Evolutionary conservation across 1,140 invertebrate species (phyloP).

Genomic region (Heliothis subflexa): DNA sequence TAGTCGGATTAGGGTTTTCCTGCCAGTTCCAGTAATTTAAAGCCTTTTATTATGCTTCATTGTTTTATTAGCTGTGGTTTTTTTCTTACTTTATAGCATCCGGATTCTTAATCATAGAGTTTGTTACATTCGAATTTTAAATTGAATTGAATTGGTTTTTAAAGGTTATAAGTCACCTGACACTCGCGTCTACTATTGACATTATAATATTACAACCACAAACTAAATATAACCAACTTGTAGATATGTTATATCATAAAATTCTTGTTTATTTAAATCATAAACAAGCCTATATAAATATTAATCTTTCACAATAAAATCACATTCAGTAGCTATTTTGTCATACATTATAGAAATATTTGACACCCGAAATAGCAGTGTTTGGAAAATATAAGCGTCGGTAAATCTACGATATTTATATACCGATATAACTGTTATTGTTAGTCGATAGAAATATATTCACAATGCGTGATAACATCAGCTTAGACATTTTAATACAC

Average conservation of each 20-base stretch:
- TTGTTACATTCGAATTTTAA: slow-evolving; percentile 6
- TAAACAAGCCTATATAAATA: slow-evolving; percentile 10
- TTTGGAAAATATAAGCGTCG: slow-evolving; percentile 10
- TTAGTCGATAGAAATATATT: slow-evolving; percentile 25
- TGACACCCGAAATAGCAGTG: slow-evolving; percentile 19
- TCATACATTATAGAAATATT: slow-evolving; percentile 33
- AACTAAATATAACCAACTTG: neutral
- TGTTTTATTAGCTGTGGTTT: slow-evolving; percentile 63
- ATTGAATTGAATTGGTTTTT: neutral
- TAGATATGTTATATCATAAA: neutral
- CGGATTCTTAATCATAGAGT: neutral
- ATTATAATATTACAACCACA: neutral
- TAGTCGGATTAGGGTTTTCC: slow-evolving; percentile 63
- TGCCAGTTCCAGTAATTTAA: slow-evolving; percentile 64
- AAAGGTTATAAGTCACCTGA: neutral
- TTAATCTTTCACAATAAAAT: slow-evolving; percentile 28
- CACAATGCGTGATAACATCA: neutral
- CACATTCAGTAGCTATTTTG: slow-evolving; percentile 11
- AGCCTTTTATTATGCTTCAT: slow-evolving; percentile 65
- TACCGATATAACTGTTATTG: slow-evolving; percentile 31
- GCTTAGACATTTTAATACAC: slow-evolving; percentile 4
- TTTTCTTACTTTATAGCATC: neutral
- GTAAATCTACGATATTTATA: slow-evolving; percentile 24
- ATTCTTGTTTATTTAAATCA: slow-evolving; percentile 3
- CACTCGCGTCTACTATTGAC: neutral